Conservation (phyloP, 2,888 invertebrate genomes). For the Keiferia lycopersicella region DNA sequence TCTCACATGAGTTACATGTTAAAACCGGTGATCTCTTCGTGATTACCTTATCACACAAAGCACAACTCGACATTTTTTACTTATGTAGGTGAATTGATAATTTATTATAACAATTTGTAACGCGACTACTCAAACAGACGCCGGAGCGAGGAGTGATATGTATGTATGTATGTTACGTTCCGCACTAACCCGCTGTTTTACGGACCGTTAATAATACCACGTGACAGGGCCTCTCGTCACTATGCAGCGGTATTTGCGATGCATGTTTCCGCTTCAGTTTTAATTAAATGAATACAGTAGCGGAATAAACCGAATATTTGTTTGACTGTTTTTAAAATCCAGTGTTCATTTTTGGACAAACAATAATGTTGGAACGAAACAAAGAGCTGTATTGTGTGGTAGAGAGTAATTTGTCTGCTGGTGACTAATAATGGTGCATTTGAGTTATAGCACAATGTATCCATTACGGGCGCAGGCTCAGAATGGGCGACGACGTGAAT, state of each 20-base stretch:
- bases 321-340: not conserved
- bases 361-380: slow-evolving; percentile 8
- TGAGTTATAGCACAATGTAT: not conserved
- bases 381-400: slow-evolving; percentile 1
- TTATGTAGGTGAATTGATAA: not conserved
- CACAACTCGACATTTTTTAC: not conserved
- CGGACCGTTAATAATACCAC: slow-evolving; percentile 2
- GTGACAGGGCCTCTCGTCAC: slow-evolving; percentile 10
- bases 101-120: not conserved
- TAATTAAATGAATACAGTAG: slow-evolving; percentile 8
- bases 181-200: slow-evolving; percentile 7
- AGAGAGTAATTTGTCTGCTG: slow-evolving; percentile 2
- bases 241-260: slow-evolving; percentile 15
- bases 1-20: not conserved
- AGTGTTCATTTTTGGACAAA: slow-evolving; percentile 3
- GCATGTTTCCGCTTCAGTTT: slow-evolving; percentile 14
- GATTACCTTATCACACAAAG: not conserved
- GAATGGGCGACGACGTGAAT: not conserved
- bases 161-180: no score
- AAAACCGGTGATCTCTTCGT: not conserved
- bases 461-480: not conserved
- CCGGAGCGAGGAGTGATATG: no score
- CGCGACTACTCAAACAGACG: no score
- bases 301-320: not conserved
- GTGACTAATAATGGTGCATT: not conserved